A percentile compares a stretch with the other conserved stretches of the same genome.
These are phyloP conservation scores for Aplodontia rufa DNA, from an alignment of 2,113 vertebrate genomes.

Conservation along the genomic window DNA sequence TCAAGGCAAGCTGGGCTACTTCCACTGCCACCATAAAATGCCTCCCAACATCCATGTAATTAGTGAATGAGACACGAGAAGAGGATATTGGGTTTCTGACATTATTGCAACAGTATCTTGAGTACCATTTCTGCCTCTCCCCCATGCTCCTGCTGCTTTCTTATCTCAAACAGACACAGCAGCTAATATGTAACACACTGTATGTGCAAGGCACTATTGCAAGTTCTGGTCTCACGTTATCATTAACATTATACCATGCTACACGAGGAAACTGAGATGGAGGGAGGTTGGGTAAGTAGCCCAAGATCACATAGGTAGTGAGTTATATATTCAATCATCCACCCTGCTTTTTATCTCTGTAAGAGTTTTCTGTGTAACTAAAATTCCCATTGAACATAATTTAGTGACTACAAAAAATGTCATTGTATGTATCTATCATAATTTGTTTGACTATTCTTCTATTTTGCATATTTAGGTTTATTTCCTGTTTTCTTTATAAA, in stretches of 20 bases:
- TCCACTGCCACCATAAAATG: neutral
- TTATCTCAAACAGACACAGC: too few species aligned
- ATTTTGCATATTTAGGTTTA: constrained; percentile 21
- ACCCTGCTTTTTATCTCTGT: neutral
- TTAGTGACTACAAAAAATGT: neutral
- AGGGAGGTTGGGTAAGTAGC: neutral
- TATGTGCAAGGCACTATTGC: neutral
- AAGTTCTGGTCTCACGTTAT: neutral
- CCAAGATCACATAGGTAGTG: neutral
- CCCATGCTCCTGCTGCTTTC: neutral
- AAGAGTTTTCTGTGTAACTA: neutral
- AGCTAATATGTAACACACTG: neutral
- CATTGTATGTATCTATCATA: neutral
- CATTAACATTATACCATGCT: neutral
- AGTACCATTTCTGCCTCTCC: neutral
- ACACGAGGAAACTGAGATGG: neutral
- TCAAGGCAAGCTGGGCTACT: neutral
- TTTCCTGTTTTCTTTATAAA: constrained; percentile 11
- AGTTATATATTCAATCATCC: neutral
- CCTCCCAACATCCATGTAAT: neutral
- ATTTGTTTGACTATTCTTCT: neutral
- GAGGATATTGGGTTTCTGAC: neutral
- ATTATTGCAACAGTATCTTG: neutral
- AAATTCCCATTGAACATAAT: constrained; percentile 22
- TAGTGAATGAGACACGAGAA: neutral